Percentiles rank a stretch among this genome's conserved stretches.
These are phyloP conservation scores for Hermatobates lingyangjiaoensis DNA, from an alignment of 1,140 invertebrate genomes.

Conservation along the genomic window DNA sequence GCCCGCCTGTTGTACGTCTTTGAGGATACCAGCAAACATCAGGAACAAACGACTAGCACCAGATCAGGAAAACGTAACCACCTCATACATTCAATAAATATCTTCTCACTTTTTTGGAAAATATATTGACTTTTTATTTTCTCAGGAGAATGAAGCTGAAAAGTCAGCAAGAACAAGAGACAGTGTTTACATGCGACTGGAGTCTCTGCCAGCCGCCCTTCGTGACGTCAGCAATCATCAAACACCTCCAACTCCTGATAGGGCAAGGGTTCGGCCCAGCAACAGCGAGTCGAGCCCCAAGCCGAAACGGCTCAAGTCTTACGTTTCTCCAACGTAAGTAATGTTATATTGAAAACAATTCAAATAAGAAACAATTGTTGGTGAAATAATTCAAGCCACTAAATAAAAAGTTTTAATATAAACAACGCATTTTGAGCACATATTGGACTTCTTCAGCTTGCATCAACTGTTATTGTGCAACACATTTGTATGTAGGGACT, in stretches of 20 bases:
- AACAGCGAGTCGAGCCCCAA: neutral
- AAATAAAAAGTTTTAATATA: too few species aligned
- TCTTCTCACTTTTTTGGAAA: neutral
- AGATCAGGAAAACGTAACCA: slow-evolving; percentile 11
- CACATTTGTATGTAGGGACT: too few species aligned
- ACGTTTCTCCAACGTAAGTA: neutral
- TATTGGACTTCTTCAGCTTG: too few species aligned
- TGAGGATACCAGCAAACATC: slow-evolving; percentile 4
- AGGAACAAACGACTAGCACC: slow-evolving; percentile 2
- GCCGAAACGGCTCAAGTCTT: neutral
- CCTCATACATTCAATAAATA: neutral
- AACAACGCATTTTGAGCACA: too few species aligned
- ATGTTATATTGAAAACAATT: neutral
- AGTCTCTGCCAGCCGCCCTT: slow-evolving; percentile 17
- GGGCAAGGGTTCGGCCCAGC: neutral
- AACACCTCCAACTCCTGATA: slow-evolving; percentile 4
- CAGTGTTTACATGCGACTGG: slow-evolving; percentile 20
- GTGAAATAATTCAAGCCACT: neutral
- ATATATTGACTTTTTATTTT: neutral
- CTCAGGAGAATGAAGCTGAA: slow-evolving; percentile 3
- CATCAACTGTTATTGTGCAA: too few species aligned
- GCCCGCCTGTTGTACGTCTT: slow-evolving; percentile 2
- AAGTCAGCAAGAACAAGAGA: slow-evolving; percentile 15
- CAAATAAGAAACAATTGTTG: neutral
- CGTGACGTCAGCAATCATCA: slow-evolving; percentile 20